These are phyloP conservation scores for Melozone crissalis DNA, from an alignment of 2,113 vertebrate genomes.

Conservation along the genomic window DNA sequence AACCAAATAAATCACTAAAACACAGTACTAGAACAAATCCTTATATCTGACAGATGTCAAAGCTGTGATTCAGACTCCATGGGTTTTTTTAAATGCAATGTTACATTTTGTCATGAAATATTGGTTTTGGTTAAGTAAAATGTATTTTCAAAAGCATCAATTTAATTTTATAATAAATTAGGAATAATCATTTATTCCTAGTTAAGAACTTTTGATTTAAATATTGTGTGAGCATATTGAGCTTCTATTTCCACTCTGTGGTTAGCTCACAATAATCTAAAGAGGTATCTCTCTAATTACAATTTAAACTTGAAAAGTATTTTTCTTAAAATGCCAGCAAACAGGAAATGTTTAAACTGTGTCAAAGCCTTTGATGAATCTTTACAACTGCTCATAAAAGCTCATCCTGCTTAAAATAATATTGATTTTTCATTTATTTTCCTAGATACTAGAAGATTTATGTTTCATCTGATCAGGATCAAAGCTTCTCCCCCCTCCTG, in stretches of 20 bases:
- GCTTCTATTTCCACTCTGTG: neutral
- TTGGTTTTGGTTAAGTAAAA: neutral
- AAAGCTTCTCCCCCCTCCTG: constrained; percentile 54
- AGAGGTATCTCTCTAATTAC: constrained; percentile 38
- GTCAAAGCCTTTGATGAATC: constrained; percentile 56
- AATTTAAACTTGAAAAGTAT: constrained; percentile 49
- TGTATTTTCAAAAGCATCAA: neutral
- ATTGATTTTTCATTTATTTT: constrained; percentile 66
- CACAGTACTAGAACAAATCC: neutral
- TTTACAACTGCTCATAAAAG: constrained; percentile 61
- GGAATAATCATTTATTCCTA: neutral
- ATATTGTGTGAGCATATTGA: neutral
- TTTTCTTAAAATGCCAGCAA: constrained; percentile 54
- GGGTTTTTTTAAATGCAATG: neutral
- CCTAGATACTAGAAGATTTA: constrained; percentile 56
- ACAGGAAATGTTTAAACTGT: constrained; percentile 51
- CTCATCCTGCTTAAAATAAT: constrained; percentile 66
- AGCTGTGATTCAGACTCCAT: neutral
- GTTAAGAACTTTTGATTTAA: neutral
- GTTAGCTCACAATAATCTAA: neutral
- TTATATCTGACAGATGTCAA: neutral
- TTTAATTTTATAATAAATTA: neutral
- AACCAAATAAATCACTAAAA: constrained; percentile 8
- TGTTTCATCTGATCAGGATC: constrained; percentile 68
- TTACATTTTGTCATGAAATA: neutral